These are phyloP conservation scores for Taenaris catops DNA, from an alignment of 2,888 invertebrate species.

Conservation along the genomic window DNA sequence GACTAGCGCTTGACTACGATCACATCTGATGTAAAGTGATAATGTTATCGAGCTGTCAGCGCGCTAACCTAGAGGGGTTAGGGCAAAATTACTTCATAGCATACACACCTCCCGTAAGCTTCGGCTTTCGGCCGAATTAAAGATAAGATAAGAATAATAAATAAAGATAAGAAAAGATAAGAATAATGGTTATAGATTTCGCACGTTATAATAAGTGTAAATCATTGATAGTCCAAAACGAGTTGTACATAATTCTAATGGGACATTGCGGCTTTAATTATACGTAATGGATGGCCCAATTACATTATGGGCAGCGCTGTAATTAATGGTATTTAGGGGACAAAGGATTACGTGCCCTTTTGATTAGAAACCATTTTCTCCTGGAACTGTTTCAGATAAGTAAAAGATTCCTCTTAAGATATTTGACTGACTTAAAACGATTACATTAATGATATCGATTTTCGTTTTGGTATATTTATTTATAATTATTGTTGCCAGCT, in stretches of 20 bases:
- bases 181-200: too few relatives aligned
- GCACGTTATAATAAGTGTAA: neutral
- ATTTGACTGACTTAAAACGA: neutral
- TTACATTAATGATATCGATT: neutral
- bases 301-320: slow-evolving; percentile 14
- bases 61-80: too few relatives aligned
- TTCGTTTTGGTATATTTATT: too few relatives aligned
- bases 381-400: neutral
- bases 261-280: slow-evolving; percentile 14
- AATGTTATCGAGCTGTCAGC: too few relatives aligned
- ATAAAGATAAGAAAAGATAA: too few relatives aligned
- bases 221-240: neutral
- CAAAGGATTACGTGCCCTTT: slow-evolving; percentile 17
- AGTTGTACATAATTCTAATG: slow-evolving; percentile 8
- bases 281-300: slow-evolving; percentile 14
- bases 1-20: too few relatives aligned
- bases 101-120: too few relatives aligned
- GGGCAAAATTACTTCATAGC: too few relatives aligned
- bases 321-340: slow-evolving; percentile 16
- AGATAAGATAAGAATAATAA: too few relatives aligned
- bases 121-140: too few relatives aligned
- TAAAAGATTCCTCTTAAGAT: neutral
- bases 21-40: too few relatives aligned
- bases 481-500: too few relatives aligned
- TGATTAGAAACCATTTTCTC: slow-evolving; percentile 7